Evolutionary conservation across 2,888 invertebrate species (phyloP), one percentile per base, ranked within the genome.

Genomic region (Sinohyriopsis cumingii): DNA sequence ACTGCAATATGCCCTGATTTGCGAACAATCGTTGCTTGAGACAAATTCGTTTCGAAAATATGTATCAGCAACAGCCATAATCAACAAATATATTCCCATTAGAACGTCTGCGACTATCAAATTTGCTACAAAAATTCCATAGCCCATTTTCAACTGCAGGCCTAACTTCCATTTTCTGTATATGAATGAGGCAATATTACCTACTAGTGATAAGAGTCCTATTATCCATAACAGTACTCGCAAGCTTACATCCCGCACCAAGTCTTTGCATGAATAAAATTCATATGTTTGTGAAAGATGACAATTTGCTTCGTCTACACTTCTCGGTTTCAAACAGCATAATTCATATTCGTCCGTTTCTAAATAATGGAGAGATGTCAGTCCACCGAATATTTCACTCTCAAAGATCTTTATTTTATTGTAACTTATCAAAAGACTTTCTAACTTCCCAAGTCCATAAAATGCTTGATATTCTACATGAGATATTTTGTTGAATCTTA

Each of bases 211-310:
- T 22, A 76, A 59, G n/a, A 68, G 18, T 5, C 78, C 80, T 19
- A 75, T 67, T 12, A 80, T 59, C 74, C 76, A 78, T 53, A 82
- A 61, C 59, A 76, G 71, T 2, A 73, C 45, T 45, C 78, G 63
- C 5, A 79, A 71, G 18, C 73, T 53, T 25, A 72, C 61, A 20
- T 73, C 73, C 15, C 68, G 63, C 71, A 83, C 72, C 45, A 83
- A 72, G 55, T 83, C 79, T n/a, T 66, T 67, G 63, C 83, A 83
- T 20, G 82, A 80, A 25, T 79, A 82, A 59, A 82, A 72, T 18
- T 68, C 67, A 63, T 77, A 77, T 15, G 77, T 75, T 24, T 77
- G 64, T 24, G 80, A 65, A 60, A 68, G 61, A 60, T 33, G 7
- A 9, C 72, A 80, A 0, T 60, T 62, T 9, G 59, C 25, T 20